Evolutionary conservation across 2,797 vertebrate species (phyloP).

Genomic region (Sebastiscus albofasciatus): DNA sequence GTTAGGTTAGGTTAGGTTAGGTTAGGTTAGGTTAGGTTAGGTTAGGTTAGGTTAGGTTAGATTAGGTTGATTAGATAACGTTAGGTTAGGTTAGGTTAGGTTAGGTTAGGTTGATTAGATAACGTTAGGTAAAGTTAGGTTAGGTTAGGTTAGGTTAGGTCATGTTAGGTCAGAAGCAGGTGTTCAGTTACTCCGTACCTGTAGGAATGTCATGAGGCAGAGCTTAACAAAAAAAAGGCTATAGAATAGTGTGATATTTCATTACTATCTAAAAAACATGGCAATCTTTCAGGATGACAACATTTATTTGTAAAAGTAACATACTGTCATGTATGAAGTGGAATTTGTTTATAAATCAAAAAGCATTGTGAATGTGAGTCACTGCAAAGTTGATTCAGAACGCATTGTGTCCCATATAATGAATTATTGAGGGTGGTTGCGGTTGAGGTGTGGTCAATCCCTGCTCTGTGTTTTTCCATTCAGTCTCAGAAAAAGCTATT

Average conservation of each 20-base stretch:
- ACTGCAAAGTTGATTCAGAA: not conserved
- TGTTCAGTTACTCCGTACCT: too few relatives aligned
- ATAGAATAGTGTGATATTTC: not conserved
- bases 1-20: too few relatives aligned
- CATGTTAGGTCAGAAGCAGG: fast-evolving
- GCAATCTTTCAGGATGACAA: not conserved
- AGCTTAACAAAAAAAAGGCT: too few relatives aligned
- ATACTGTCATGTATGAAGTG: not conserved
- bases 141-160: too few relatives aligned
- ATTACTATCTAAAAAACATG: not conserved
- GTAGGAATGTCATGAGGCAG: too few relatives aligned
- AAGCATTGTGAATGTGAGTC: not conserved
- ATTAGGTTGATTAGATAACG: too few relatives aligned
- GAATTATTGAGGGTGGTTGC: not conserved
- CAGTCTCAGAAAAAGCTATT: not conserved
- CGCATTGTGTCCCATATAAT: not conserved
- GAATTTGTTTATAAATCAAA: not conserved
- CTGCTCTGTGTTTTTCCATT: not conserved
- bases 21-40: too few relatives aligned
- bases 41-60: too few relatives aligned
- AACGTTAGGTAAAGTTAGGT: not conserved
- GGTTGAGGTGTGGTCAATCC: not conserved
- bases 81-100: not conserved
- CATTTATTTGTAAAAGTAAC: not conserved
- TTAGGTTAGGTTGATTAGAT: not conserved